These are phyloP conservation scores for Drosophila mettleri DNA, from an alignment of 2,888 invertebrate genomes.

Conservation along the genomic window DNA sequence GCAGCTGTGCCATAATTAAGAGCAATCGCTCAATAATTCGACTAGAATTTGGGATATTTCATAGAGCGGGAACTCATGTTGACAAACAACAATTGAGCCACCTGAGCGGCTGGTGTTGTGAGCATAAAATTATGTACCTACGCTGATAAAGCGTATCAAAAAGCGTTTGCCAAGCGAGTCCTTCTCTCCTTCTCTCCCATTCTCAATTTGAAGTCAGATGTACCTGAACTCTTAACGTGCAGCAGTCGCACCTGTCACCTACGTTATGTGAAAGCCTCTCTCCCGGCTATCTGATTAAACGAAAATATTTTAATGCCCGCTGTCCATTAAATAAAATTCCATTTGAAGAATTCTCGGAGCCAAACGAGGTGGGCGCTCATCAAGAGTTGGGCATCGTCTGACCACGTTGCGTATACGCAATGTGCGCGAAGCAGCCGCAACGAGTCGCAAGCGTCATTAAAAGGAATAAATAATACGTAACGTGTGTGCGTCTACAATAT, in stretches of 20 bases:
- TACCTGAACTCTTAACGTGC: background rate
- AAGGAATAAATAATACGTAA: conserved; percentile 49
- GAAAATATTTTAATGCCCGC: conserved; percentile 7
- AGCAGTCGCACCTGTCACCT: background rate
- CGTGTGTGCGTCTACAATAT: conserved; percentile 36
- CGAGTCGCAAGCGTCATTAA: conserved; percentile 40
- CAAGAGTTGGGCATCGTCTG: conserved; percentile 40
- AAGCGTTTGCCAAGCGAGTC: background rate
- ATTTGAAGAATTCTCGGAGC: conserved; percentile 11
- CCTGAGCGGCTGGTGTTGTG: background rate
- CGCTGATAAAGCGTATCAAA: background rate
- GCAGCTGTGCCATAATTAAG: conserved; percentile 4
- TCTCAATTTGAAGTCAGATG: background rate
- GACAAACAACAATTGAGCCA: too few relatives aligned
- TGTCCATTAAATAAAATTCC: conserved; percentile 12
- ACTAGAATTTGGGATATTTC: background rate
- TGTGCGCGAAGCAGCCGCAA: conserved; percentile 8
- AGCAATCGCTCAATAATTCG: background rate
- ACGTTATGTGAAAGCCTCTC: background rate
- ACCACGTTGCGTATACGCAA: conserved; percentile 45
- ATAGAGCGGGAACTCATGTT: background rate
- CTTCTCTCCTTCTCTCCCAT: background rate
- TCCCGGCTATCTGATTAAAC: conserved; percentile 18
- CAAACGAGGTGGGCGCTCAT: conserved; percentile 8
- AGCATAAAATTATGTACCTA: background rate